Evolutionary conservation across 2,797 vertebrate genomes (phyloP).

Genomic region (Manis pentadactyla): DNA sequence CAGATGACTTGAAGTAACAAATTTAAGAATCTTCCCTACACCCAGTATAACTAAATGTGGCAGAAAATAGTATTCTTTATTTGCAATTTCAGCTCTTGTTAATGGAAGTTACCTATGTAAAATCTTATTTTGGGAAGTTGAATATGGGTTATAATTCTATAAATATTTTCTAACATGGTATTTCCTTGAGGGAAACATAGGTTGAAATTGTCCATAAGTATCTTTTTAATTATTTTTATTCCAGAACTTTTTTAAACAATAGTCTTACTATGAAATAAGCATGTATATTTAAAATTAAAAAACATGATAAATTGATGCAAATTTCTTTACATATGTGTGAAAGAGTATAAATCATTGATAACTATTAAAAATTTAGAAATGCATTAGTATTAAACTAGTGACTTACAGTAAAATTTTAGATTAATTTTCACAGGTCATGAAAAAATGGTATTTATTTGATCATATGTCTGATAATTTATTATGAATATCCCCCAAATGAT

Average conservation of each 20-base stretch:
- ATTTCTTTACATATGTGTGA: background rate
- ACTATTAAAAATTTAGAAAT: background rate
- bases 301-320: background rate
- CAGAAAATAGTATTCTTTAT: background rate
- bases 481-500: background rate
- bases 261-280: background rate
- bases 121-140: background rate
- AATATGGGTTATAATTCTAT: background rate
- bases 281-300: background rate
- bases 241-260: background rate
- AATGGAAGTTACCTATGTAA: background rate
- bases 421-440: background rate
- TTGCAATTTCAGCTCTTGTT: background rate
- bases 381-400: background rate
- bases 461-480: background rate
- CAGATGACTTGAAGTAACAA: background rate
- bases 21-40: background rate
- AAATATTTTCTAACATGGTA: background rate
- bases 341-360: background rate
- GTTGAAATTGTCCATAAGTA: background rate
- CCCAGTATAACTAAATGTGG: background rate
- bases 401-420: background rate
- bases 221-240: background rate
- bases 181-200: background rate
- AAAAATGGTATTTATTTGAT: background rate